Base-by-base conservation (phyloP, 2,113 vertebrate species). In the Saguinus imperator region DNA sequence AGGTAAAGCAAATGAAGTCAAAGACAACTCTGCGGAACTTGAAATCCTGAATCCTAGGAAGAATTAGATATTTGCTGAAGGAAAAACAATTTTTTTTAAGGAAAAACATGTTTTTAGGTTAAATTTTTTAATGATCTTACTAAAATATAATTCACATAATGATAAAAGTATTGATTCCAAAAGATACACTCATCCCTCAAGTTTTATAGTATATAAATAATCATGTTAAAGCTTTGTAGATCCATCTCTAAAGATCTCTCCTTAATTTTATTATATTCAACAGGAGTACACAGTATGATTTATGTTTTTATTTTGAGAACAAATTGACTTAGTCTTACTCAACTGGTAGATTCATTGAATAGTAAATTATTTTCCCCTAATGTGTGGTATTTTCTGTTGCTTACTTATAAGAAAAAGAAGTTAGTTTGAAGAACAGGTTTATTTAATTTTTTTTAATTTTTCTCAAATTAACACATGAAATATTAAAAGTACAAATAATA, bases 1-100 rank as follows among this genome's bases (percentile, higher is more conserved):
- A 99, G 98, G 99, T 99, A 98, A 98, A 87, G 13, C 23, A 32
- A 20, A 2, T 21, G 1, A 52, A 23, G 50, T 21, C 70, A 57
- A 68, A 70, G 37, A 13, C 82, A 20, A 8, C 66, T 52, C n/a
- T 43, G 23, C 21, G 11, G 5, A 55, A 45, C 25, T 9, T 48
- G 40, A 35, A 68, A 29, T 82, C 70, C 37, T 37, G 81, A 87
- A 57, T 70, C 80, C 32, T 85, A 23, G 66, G 73, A 86, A 70
- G 40, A 82, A 82, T 45, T 72, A 68, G 61, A 23, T 87, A 35
- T 29, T 86, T 64, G 4, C 79, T 58, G 6, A 80, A 89, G 70
- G 75, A 76, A 70, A 86, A 87, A 27, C 2, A 5, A 52, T 52
- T 52, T 52, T 52, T 52, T 52, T 52, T 5, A 80, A 89, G 70